Evolutionary conservation across 2,797 vertebrate genomes (phyloP), one percentile per base, ranked within the genome.

Genomic region (Phataginus tricuspis): DNA sequence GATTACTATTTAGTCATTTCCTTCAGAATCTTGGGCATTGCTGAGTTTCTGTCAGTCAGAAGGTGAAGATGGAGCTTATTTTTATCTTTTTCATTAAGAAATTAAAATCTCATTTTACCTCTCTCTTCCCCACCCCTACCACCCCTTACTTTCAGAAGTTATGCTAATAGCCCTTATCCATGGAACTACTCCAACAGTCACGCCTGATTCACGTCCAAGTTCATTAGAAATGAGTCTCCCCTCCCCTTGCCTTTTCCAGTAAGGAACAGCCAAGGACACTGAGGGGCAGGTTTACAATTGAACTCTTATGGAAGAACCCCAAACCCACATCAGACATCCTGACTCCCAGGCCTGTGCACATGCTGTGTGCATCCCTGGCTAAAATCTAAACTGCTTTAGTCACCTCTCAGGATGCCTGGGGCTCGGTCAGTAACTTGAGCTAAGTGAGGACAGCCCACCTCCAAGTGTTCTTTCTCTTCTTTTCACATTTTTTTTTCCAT

Each of bases 371-470:
- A 0, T 74, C 75, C 74, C 82, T 29, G 64, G 82, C 42, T 77
- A 59, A 79, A 49, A 82, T 21, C 64, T 31, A 34, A 86, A 86
- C 68, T 34, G 89, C 55, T 51, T n/a, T n/a, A 51, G 95, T 72
- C 57, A 71, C 66, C 37, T 18, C 87, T 78, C 53, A 80, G 90
- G 87, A 66, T n/a, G 55, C 45, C 51, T 29, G 23, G 66, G 42
- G 29, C 18, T 77, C 16, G 6, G 29, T 87, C 34, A 61, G 97
- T 94, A 72, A 53, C 34, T 12, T 83, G 97, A 97, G 92, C 45
- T 69, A 75, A 84, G 13, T 87, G 31, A 96, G 83, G 72, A 97
- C 96, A 72, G 95, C 42, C 61, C 42, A 25, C 63, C 87, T 83
- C 74, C 39, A 68, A 49, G 71, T 85, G 71, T 42, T 96, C 0